Base-by-base conservation (phyloP, 2,797 vertebrate genomes). In the Phrynocephalus guinanensis region DNA sequence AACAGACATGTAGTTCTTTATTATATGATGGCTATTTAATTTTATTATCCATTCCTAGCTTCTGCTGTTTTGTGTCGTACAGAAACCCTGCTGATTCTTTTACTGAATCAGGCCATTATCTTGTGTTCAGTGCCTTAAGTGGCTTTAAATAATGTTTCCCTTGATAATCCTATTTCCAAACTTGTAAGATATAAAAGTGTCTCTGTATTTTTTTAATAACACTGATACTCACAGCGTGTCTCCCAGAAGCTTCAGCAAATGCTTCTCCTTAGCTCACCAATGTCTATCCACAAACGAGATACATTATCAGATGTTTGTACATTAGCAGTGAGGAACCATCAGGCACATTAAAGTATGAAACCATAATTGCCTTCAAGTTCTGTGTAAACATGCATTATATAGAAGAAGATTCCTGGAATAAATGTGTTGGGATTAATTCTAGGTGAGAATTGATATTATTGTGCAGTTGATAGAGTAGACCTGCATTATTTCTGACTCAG, bases 111-210 rank as follows among this genome's bases (percentile, higher is more conserved):
- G 90, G 82, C 84, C 92, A 16, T 93, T 92, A 91, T 33, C 89
- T 93, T 88, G 85, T 88, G 90, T 90, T 92, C 90, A 60, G 68
- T 91, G 38, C 92, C 92, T 93, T 91, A 90, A 91, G 86, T 92
- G 78, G n/a, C 71, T 87, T 94, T 93, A 93, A 92, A 87, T 90
- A 91, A 79, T 72, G 48, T 90, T 91, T 85, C 73, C 84, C 88
- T 86, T 93, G 86, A 63, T 79, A 87, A 91, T 93, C 44, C 79
- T 4, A 16, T 92, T 95, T 92, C 91, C 76, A 92, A 85, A 93
- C 83, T 87, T 79, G 81, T 90, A 92, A 91, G 33, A 24, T 92
- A 73, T 85, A 87, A 83, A 94, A 84, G 28, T 93, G 91, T 89
- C 90, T 0, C 20, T 72, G 20, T 92, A 56, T 90, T 87, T 86